Percentiles rank a stretch among this genome's conserved stretches.
Evolutionary conservation across 2,113 vertebrate species (phyloP).

Genomic region (Antennarius striatus): DNA sequence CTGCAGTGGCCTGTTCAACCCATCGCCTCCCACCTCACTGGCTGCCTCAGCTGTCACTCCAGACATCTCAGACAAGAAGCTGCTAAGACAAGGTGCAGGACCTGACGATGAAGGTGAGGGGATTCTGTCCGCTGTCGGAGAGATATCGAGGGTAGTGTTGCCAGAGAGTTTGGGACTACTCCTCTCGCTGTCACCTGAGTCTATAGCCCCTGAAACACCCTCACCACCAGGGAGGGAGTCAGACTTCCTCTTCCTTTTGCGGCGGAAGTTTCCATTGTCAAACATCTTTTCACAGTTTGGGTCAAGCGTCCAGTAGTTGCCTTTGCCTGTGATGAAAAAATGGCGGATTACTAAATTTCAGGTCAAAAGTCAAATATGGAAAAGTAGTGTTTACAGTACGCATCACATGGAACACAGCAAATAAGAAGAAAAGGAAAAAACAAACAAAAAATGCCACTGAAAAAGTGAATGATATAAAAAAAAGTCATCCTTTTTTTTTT

Average conservation of each 20-base stretch:
- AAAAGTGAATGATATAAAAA: no score
- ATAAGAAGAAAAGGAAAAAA: neutral
- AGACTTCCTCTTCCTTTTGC: constrained; percentile 97
- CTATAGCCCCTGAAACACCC: constrained; percentile 68
- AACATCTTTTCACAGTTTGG: constrained; percentile 99
- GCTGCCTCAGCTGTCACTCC: constrained; percentile 79
- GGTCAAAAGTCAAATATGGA: neutral
- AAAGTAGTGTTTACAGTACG: neutral
- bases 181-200: constrained; percentile 82
- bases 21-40: constrained; percentile 77
- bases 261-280: constrained; percentile 98
- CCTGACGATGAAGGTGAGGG: constrained; percentile 78
- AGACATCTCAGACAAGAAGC: constrained; percentile 93
- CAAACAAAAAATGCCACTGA: neutral
- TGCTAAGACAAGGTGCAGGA: constrained; percentile 85
- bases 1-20: constrained; percentile 76
- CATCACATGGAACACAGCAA: neutral
- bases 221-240: constrained; percentile 77
- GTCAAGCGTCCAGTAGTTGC: constrained; percentile 99
- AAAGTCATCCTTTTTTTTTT: no score
- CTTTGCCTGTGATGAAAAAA: constrained; percentile 83
- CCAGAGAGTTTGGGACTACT: constrained; percentile 79
- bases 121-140: constrained; percentile 82
- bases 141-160: constrained; percentile 73
- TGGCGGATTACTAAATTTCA: neutral